Conservation (phyloP, 2,797 vertebrate species). For the Garrulus glandarius region DNA sequence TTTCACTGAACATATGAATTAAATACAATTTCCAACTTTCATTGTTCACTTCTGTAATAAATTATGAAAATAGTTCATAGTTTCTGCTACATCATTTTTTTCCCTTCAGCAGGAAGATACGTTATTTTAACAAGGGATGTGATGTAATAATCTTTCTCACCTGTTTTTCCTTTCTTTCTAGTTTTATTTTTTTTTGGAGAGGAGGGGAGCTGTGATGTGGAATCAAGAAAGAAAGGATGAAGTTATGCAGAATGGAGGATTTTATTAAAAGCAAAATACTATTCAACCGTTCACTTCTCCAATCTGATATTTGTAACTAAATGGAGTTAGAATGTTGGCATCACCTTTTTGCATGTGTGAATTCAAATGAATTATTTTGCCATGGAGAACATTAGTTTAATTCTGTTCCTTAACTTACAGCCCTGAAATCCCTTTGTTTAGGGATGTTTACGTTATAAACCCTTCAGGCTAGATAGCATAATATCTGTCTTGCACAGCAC, state of each 20-base stretch:
- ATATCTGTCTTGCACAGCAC: neutral
- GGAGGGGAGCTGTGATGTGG: rapidly evolving
- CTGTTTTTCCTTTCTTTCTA: no score
- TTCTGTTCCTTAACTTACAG: neutral
- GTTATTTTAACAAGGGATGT: neutral
- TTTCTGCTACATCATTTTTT: neutral
- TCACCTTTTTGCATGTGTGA: neutral
- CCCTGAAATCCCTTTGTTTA: neutral
- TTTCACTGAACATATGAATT: neutral
- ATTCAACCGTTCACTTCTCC: neutral
- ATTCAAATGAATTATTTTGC: neutral
- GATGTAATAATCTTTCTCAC: neutral
- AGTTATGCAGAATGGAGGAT: neutral
- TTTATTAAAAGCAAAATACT: neutral
- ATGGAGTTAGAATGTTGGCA: neutral
- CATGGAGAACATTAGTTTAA: neutral
- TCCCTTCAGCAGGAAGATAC: neutral
- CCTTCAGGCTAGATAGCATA: neutral
- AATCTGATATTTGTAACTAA: neutral
- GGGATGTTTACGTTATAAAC: neutral
- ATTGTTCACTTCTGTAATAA: neutral
- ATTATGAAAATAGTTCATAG: neutral
- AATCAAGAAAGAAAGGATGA: neutral
- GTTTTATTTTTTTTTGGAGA: neutral
- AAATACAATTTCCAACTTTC: neutral